A percentile compares a stretch with the other conserved stretches of the same genome.
Conservation (phyloP, 1,140 invertebrate species). For the Holcopasites calliopsidis region DNA sequence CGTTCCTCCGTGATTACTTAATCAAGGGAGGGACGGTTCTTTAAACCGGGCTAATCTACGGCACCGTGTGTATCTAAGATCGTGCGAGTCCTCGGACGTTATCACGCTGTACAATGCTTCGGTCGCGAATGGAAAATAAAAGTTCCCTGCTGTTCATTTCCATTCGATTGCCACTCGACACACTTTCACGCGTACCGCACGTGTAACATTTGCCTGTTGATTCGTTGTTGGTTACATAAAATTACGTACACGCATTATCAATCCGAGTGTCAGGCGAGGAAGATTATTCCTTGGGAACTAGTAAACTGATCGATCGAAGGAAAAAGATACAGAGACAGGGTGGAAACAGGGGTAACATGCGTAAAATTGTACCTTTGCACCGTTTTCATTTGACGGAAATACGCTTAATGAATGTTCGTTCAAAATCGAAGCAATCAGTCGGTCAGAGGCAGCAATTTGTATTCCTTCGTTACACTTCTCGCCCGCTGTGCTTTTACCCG, state of each 20-base stretch:
- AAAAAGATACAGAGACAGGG: not conserved
- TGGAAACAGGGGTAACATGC: too few relatives aligned
- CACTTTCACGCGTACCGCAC: slow-evolving; percentile 1
- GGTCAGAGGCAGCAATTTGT: not conserved
- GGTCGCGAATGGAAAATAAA: not conserved
- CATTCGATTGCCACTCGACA: slow-evolving; percentile 32
- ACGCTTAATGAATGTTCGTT: not conserved
- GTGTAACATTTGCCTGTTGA: not conserved
- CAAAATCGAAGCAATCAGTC: slow-evolving; percentile 4
- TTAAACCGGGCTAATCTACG: not conserved
- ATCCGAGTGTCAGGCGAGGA: too few relatives aligned
- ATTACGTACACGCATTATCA: not conserved
- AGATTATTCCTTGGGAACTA: too few relatives aligned
- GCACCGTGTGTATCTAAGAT: not conserved
- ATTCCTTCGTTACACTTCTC: not conserved
- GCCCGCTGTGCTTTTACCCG: not conserved
- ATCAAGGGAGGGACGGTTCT: not conserved
- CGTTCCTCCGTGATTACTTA: not conserved
- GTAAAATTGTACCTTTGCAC: not conserved
- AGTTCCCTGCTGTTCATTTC: not conserved
- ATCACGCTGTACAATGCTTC: not conserved
- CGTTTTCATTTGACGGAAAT: slow-evolving; percentile 1
- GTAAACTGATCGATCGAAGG: too few relatives aligned
- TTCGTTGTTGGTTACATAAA: slow-evolving; percentile 14
- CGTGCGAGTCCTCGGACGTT: not conserved